These are phyloP conservation scores for Leucania comma DNA, from an alignment of 2,888 invertebrate species.

Conservation along the genomic window DNA sequence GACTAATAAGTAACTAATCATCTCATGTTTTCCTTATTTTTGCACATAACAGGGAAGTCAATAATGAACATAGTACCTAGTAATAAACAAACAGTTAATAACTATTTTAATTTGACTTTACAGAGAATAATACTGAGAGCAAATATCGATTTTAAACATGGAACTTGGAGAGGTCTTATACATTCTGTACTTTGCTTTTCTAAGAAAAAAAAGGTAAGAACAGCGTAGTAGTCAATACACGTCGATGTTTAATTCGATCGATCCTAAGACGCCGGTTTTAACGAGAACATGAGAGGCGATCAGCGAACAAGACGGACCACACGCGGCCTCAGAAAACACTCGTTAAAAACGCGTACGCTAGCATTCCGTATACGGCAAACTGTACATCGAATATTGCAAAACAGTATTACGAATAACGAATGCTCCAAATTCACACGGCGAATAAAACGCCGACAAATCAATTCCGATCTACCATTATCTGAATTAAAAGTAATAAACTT, in stretches of 20 bases:
- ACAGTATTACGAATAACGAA: slow-evolving; percentile 41
- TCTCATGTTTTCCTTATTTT: slow-evolving; percentile 24
- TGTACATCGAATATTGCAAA: slow-evolving; percentile 57
- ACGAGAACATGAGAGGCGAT: slow-evolving; percentile 9
- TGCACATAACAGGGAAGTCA: slow-evolving; percentile 9
- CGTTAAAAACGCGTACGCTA: slow-evolving; percentile 54
- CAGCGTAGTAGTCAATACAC: neutral
- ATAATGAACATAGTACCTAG: neutral
- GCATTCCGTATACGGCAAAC: slow-evolving; percentile 55
- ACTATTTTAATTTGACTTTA: neutral
- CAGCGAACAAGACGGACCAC: slow-evolving; percentile 66
- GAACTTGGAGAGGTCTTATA: neutral
- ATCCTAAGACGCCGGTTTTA: slow-evolving; percentile 12
- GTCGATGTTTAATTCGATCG: neutral
- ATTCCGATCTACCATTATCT: slow-evolving; percentile 25
- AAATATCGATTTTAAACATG: neutral
- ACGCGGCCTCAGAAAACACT: slow-evolving; percentile 69
- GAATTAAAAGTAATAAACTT: slow-evolving; percentile 70
- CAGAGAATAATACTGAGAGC: neutral
- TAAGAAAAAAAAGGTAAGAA: too few species aligned
- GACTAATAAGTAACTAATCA: neutral
- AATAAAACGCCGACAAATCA: slow-evolving; percentile 50
- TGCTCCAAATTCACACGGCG: slow-evolving; percentile 46
- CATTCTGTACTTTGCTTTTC: neutral
- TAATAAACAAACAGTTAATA: neutral